Conservation (phyloP, 1,140 invertebrate genomes). For the Eriosoma lanigerum region DNA sequence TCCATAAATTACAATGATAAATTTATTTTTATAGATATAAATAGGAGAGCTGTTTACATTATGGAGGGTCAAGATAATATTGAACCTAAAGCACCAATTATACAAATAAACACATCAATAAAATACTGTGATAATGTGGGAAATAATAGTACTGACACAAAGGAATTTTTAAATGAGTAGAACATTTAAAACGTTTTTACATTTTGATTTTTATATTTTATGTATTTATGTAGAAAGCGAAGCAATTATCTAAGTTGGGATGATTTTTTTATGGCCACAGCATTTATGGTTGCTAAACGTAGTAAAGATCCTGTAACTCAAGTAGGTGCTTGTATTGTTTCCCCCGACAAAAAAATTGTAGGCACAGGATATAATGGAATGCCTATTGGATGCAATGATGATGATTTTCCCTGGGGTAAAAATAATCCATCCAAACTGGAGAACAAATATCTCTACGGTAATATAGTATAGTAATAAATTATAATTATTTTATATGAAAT, state of each 20-base stretch:
- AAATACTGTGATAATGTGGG: neutral
- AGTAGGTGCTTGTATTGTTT: conserved; percentile 92
- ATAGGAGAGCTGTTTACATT: neutral
- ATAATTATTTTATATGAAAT: neutral
- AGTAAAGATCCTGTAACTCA: conserved; percentile 92
- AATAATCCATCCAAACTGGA: conserved; percentile 63
- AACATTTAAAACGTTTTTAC: neutral
- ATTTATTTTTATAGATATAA: conserved; percentile 1
- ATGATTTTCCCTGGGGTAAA: conserved; percentile 83
- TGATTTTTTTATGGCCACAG: conserved; percentile 93
- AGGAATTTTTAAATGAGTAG: neutral
- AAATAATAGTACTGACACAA: neutral
- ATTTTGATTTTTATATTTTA: neutral
- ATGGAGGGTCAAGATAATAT: neutral
- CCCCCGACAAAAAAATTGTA: conserved; percentile 85
- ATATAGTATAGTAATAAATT: conserved; percentile 70
- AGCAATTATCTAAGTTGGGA: conserved; percentile 67
- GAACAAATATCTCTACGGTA: conserved; percentile 85
- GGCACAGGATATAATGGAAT: conserved; percentile 96
- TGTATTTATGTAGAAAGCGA: conserved; percentile 19
- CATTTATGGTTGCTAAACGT: conserved; percentile 80
- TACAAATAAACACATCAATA: neutral
- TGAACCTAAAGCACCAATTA: neutral
- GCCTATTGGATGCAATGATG: conserved; percentile 84
- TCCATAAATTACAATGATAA: no score